Conservation (phyloP, 2,797 vertebrate species). For the Macropodus opercularis region DNA sequence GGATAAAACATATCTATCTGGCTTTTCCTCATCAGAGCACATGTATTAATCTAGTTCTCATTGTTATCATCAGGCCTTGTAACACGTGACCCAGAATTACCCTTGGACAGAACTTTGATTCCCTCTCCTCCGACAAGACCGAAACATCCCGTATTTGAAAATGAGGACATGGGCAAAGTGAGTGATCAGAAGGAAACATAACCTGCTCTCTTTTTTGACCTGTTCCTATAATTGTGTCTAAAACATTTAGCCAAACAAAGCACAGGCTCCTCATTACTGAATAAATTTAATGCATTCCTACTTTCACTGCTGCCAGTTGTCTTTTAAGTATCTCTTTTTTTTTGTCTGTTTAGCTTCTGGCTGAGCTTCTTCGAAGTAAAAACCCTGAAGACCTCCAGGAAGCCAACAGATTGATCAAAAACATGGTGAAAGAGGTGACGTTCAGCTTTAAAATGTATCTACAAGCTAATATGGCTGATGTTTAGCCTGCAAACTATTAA, state of each 20-base stretch:
- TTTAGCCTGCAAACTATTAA: background rate
- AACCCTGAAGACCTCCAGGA: conserved; percentile 97
- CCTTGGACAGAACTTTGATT: conserved; percentile 90
- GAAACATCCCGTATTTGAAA: conserved; percentile 97
- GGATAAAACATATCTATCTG: background rate
- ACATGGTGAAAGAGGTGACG: conserved; percentile 97
- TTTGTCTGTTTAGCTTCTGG: conserved; percentile 85
- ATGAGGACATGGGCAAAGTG: conserved; percentile 98
- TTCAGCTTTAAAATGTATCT: background rate
- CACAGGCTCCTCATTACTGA: background rate
- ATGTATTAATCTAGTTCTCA: background rate
- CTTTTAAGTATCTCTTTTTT: conserved; percentile 16
- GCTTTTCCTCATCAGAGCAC: background rate
- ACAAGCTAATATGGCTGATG: background rate
- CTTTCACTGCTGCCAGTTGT: background rate
- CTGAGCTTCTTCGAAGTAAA: conserved; percentile 94
- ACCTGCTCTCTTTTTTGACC: background rate
- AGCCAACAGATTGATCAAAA: conserved; percentile 97
- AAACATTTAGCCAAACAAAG: background rate
- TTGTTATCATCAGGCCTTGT: conserved; percentile 86
- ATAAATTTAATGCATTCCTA: background rate
- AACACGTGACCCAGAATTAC: conserved; percentile 87
- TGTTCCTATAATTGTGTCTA: background rate
- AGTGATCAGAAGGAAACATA: background rate
- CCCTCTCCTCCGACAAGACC: conserved; percentile 92